Conservation (phyloP, 23 tunicate species). For the Diplosoma virens region DNA sequence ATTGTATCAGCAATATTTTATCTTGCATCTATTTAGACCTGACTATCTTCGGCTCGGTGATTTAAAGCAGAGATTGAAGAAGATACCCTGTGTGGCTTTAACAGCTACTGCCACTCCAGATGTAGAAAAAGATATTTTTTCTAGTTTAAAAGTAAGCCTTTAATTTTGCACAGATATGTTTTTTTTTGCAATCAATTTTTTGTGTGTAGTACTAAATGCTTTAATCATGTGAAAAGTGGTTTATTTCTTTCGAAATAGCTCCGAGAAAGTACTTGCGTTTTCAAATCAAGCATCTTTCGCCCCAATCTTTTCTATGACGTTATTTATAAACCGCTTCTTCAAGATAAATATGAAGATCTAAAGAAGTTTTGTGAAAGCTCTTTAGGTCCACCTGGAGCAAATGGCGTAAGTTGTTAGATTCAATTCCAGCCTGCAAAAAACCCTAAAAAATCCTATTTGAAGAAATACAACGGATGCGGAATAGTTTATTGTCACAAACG, state of each 20-base stretch:
- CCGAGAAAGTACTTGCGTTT: constrained; percentile 22
- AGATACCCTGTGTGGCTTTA: constrained; percentile 75
- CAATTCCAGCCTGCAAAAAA: no score
- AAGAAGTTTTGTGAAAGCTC: constrained; percentile 50
- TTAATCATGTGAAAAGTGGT: not conserved
- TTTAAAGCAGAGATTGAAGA: constrained; percentile 28
- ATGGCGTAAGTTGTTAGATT: constrained; percentile 57
- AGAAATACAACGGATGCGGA: constrained; percentile 71
- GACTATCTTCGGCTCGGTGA: constrained; percentile 62
- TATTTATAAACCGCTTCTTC: constrained; percentile 53
- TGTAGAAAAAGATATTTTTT: constrained; percentile 70
- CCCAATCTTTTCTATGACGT: constrained; percentile 81
- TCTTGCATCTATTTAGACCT: constrained; percentile 63
- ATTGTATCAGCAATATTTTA: no score
- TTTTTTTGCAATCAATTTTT: not conserved
- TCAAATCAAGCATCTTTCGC: constrained; percentile 67
- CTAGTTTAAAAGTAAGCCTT: constrained; percentile 10
- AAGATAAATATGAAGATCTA: constrained; percentile 57
- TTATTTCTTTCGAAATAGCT: constrained; percentile 8
- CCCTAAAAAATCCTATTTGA: no score
- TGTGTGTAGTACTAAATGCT: not conserved
- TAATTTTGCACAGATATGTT: not conserved
- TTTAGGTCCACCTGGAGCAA: constrained; percentile 23
- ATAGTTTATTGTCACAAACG: constrained; percentile 89
- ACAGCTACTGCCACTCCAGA: constrained; percentile 93